Base-by-base conservation (phyloP, 1,140 invertebrate species). In the Heliconius congener region DNA sequence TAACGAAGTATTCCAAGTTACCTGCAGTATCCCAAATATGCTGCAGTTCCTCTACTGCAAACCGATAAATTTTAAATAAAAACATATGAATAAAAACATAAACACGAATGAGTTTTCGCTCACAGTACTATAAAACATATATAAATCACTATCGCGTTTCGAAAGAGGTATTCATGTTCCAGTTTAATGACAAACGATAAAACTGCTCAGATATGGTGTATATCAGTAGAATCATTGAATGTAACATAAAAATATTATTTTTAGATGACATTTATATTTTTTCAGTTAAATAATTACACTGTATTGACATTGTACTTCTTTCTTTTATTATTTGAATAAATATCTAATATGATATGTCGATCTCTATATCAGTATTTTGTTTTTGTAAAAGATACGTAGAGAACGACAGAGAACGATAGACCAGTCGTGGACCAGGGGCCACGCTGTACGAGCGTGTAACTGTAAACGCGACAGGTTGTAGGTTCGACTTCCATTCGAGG, bases 151-250 rank as follows among this genome's bases (percentile, higher is more conserved):
- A 83, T 81, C 82, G 82, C 82, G 82, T 83, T 81, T 83, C 82
- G 77, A 83, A 83, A 83, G 73, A 81, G 82, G 71, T 81, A 84
- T 85, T 84, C 84, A 80, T 85, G 83, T 86, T 89, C 77, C 86
- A 87, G 82, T 91, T 88, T 88, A 89, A 91, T 90, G 86, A 88
- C 85, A 86, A 76, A 76, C 89, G 87, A 90, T 91, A 90, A 91
- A 86, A 86, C 76, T 30, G 71, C 52, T 73, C 80, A 88, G 88
- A 91, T 91, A 89, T 87, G 78, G 79, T 78, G 85, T 73, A 73
- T 66, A 66, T 66, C 60, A 66, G 60, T 66, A 66, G 60, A 66
- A 30, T 66, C 60, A 66, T 66, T 66, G 60, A 16, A 66, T 30
- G 27, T 66, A 66, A 30, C 60, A 66, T 66, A 30, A 6, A 30